Conservation (phyloP, 2,113 vertebrate genomes). For the Apeltes quadracus region DNA sequence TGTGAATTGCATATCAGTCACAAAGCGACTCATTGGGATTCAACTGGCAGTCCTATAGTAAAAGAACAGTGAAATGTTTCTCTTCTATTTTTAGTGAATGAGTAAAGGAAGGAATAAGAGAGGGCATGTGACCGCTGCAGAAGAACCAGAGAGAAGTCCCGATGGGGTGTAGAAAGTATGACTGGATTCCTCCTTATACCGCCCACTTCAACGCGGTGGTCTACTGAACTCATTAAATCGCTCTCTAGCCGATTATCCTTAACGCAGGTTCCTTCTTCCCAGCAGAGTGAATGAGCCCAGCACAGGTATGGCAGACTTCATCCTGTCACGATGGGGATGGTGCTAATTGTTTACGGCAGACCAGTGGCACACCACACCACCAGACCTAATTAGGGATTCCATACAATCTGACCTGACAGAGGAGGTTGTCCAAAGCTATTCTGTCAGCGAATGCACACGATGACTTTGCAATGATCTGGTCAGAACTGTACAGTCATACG, state of each 20-base stretch:
- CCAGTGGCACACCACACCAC: constrained; percentile 59
- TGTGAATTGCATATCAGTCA: constrained; percentile 51
- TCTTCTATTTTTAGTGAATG: constrained; percentile 9
- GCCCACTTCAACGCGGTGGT: background rate
- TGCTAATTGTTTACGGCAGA: constrained; percentile 73
- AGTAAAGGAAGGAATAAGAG: background rate
- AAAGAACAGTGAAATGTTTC: constrained; percentile 12
- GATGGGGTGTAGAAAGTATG: background rate
- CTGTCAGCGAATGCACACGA: constrained; percentile 6
- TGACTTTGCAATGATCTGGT: constrained; percentile 38
- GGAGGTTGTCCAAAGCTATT: constrained; percentile 16
- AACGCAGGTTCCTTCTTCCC: constrained; percentile 38
- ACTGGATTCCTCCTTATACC: background rate
- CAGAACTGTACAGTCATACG: constrained; percentile 6
- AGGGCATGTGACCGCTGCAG: background rate
- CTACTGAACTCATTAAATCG: no score
- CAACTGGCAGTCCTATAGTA: constrained; percentile 18
- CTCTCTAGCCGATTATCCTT: constrained; percentile 16
- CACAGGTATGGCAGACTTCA: constrained; percentile 46
- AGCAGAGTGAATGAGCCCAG: constrained; percentile 51
- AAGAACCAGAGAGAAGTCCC: background rate
- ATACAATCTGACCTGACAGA: constrained; percentile 60
- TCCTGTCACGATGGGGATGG: constrained; percentile 61
- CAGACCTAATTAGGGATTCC: constrained; percentile 62
- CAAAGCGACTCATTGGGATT: constrained; percentile 39